Evolutionary conservation across 2,797 vertebrate genomes (phyloP).

Genomic region (Ceyx erithaca): DNA sequence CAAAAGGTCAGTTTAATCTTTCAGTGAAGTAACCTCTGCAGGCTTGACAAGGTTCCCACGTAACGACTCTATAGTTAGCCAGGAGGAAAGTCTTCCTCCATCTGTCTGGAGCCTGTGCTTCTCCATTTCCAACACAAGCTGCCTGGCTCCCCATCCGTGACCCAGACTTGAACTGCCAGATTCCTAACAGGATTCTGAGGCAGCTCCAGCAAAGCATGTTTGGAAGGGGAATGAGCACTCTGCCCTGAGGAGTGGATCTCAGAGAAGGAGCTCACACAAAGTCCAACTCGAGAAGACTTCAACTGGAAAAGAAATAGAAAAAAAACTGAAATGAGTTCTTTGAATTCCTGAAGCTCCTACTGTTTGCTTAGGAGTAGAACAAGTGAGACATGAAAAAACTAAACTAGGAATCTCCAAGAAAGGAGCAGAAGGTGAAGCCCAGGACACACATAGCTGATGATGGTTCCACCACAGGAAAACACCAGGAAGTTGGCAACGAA

Average conservation of each 20-base stretch:
- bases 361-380: background rate
- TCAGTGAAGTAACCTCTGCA: background rate
- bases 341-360: background rate
- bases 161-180: slow-evolving; percentile 4
- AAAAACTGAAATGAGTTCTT: background rate
- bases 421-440: background rate
- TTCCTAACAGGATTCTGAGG: slow-evolving; percentile 30
- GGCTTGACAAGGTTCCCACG: background rate
- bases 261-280: background rate
- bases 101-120: background rate
- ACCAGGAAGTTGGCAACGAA: background rate
- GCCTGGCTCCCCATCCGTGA: background rate
- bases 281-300: background rate
- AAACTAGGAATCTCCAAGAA: background rate
- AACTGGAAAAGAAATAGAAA: background rate
- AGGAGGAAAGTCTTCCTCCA: background rate
- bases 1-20: background rate
- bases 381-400: background rate
- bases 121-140: background rate
- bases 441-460: rapidly evolving
- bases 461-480: background rate
- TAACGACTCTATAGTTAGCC: background rate
- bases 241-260: background rate
- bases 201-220: background rate
- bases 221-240: background rate